Evolutionary conservation across 2,797 vertebrate genomes (phyloP), one percentile per base, ranked within the genome.

Genomic region (Ataeniobius toweri): DNA sequence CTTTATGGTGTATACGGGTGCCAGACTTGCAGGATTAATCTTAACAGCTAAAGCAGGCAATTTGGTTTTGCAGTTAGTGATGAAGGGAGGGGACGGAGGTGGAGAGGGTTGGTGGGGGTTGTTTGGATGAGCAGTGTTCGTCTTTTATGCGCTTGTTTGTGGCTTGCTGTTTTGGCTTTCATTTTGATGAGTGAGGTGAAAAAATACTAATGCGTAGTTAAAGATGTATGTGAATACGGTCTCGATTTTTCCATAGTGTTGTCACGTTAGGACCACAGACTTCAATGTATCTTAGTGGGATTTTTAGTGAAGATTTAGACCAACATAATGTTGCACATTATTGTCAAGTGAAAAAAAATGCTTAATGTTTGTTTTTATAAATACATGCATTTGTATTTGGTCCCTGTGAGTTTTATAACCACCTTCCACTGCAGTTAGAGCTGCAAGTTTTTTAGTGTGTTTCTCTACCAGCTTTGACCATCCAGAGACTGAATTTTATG

Each of bases 21-120:
- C 90, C 90, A 89, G 86, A 85, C 85, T 83, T n/a, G 84, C 82
- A 86, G 90, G 89, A 92, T 93, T 92, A 90, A 88, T 89, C 81
- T 89, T 86, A 92, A 85, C 89, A 89, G 90, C 89, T 89, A 84
- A 89, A 90, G 88, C 89, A 79, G 31, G 56, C 86, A 80, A 85
- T 92, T 90, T 90, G 80, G 86, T 84, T 72, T 77, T 70, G 80
- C 83, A 48, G 80, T 84, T 74, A 78, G 77, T 84, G 88, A 93
- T 90, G 88, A 89, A 83, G 82, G 16, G 28, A 53, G 9, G 67
- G 22, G 67, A 6, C 3, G 71, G 51, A 39, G 53, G 7, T 3
- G 53, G 18, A 20, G 26, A 44, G 12, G 39, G 10, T 7, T 9
- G 71, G 31, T 16, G 58, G 83, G 75, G 69, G 81, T 73, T 86